These are phyloP conservation scores for Danio albolineatus DNA, from an alignment of 2,797 vertebrate species.

Conservation along the genomic window DNA sequence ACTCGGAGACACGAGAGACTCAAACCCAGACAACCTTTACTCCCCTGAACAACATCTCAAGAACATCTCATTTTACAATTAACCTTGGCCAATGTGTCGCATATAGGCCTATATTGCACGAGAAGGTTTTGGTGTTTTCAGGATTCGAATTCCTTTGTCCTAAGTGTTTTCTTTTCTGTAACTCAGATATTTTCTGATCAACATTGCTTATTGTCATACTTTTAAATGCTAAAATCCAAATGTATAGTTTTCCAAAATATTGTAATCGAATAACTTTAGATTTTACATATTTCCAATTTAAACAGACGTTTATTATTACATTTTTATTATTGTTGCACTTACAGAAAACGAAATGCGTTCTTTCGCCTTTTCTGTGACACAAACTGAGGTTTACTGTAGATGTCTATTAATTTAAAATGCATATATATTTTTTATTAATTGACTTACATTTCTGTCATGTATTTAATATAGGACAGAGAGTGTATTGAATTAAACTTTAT, in stretches of 20 bases:
- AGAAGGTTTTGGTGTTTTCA: not conserved
- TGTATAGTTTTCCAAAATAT: no score
- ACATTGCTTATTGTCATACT: not conserved
- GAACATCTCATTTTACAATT: slow-evolving; percentile 7
- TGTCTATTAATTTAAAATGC: not conserved
- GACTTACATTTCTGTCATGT: not conserved
- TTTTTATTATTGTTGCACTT: not conserved
- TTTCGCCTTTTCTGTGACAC: not conserved
- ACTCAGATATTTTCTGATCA: not conserved
- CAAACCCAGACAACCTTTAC: slow-evolving; percentile 3
- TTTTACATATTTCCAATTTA: not conserved
- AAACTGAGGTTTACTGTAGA: not conserved
- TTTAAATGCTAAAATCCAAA: not conserved
- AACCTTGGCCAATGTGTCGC: not conserved
- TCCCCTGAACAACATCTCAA: slow-evolving; percentile 7
- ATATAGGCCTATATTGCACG: not conserved
- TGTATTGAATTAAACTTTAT: slow-evolving; percentile 53
- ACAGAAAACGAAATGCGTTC: not conserved
- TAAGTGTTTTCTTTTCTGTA: not conserved
- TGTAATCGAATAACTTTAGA: not conserved
- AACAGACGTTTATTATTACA: not conserved
- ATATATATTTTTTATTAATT: not conserved
- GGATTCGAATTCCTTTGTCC: slow-evolving; percentile 21
- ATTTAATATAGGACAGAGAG: not conserved
- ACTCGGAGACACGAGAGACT: slow-evolving; percentile 31